These are phyloP conservation scores for Prorops nasuta DNA, from an alignment of 1,140 invertebrate species.

Conservation along the genomic window DNA sequence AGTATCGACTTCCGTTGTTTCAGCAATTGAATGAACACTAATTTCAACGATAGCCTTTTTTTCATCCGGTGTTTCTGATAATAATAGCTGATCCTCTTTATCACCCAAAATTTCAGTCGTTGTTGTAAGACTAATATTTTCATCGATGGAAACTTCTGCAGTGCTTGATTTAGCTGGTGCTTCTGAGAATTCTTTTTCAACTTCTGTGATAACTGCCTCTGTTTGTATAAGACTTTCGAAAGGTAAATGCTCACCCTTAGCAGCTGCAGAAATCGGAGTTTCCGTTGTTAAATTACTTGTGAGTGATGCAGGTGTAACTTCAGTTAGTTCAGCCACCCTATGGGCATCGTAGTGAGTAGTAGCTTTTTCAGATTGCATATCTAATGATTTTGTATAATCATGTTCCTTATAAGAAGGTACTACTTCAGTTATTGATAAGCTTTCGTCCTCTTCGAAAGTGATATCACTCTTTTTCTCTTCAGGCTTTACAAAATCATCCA, in stretches of 20 bases:
- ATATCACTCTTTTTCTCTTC: slow-evolving; percentile 50
- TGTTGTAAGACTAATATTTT: slow-evolving; percentile 48
- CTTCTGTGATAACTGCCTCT: slow-evolving; percentile 55
- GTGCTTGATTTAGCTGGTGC: slow-evolving; percentile 38
- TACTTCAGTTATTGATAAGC: slow-evolving; percentile 50
- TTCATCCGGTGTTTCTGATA: slow-evolving; percentile 38
- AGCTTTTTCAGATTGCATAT: slow-evolving; percentile 41
- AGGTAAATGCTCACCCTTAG: slow-evolving; percentile 48
- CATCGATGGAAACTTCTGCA: slow-evolving; percentile 49
- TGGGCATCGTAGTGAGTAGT: slow-evolving; percentile 45
- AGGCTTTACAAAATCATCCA: slow-evolving; percentile 47
- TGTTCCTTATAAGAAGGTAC: slow-evolving; percentile 52
- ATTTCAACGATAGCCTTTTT: slow-evolving; percentile 45
- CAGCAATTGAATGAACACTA: slow-evolving; percentile 47
- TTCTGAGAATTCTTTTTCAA: slow-evolving; percentile 52
- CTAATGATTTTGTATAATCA: slow-evolving; percentile 40
- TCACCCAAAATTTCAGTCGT: slow-evolving; percentile 53
- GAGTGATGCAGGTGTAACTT: slow-evolving; percentile 45
- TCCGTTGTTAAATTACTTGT: slow-evolving; percentile 38
- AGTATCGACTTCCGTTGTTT: slow-evolving; percentile 49
- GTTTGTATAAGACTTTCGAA: slow-evolving; percentile 57
- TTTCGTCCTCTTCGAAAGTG: slow-evolving; percentile 45
- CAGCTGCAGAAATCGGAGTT: slow-evolving; percentile 34
- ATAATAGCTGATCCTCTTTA: slow-evolving; percentile 51
- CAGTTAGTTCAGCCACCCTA: slow-evolving; percentile 50